Percentiles rank a stretch among this genome's conserved stretches.
phyloP scores from a whole-genome alignment of 2,113 vertebrate species.

The Pogona vitticeps region DNA sequence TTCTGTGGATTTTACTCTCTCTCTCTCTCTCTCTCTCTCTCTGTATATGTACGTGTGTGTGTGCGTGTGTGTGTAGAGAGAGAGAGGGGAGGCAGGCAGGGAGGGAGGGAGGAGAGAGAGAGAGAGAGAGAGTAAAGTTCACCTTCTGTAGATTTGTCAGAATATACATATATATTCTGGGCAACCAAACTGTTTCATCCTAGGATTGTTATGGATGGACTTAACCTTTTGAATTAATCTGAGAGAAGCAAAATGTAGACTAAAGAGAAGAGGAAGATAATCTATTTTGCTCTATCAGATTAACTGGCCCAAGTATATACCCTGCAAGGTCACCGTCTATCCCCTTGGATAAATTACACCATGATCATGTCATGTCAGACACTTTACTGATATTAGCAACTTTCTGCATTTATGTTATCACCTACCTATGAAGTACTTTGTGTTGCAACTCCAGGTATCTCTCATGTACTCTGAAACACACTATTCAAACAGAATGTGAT shows the following conservation, averaged over 20 bases:
- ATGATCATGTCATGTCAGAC: not conserved
- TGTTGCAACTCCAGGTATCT: not conserved
- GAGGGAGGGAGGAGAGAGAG: too few relatives aligned
- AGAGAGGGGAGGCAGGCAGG: too few relatives aligned
- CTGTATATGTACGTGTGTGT: not conserved
- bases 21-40: too few relatives aligned
- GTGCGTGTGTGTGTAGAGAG: not conserved
- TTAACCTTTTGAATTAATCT: not conserved
- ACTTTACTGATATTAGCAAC: not conserved
- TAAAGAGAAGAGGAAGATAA: not conserved
- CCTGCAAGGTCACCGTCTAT: not conserved
- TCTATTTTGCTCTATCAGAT: conserved; percentile 5
- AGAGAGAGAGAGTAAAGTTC: not conserved
- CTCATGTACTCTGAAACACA: not conserved
- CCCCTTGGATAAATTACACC: not conserved
- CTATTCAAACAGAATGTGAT: not conserved
- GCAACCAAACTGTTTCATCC: too few relatives aligned
- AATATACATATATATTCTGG: too few relatives aligned
- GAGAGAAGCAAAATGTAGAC: not conserved
- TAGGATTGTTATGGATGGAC: not conserved
- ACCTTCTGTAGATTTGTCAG: too few relatives aligned
- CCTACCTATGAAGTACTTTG: not conserved
- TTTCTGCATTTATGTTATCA: not conserved
- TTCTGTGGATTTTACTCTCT: too few relatives aligned
- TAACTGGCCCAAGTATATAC: conserved; percentile 1